Evolutionary conservation across 2,888 invertebrate species (phyloP), one percentile per base, ranked within the genome.

Genomic region (Phengaris arion): DNA sequence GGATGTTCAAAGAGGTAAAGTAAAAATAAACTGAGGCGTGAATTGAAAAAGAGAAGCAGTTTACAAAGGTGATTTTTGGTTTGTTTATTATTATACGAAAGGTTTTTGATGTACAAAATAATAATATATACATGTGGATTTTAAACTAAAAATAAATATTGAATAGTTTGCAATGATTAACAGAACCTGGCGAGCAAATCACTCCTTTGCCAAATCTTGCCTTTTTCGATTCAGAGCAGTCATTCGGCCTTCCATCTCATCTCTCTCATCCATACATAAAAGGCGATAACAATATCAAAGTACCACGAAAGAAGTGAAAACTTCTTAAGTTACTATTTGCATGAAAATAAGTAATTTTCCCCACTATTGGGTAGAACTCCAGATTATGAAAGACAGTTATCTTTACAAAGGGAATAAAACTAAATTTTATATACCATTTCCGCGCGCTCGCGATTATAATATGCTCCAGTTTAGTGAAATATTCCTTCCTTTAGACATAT

Each of bases 401-500:
- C 8, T 45, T 52, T 69, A 75, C 55, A 48, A 70, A 70, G 52
- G 52, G 51, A 70, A 70, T 70, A 13, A 51, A 52, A 55, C 2
- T 12, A 55, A 55, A 55, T 45, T 46, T 57, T 12, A 75, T 51
- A 74, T 45, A 46, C 3, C 15, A 6, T 75, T 75, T 75, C 75
- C 74, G 46, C 10, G 13, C 74, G 75, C 54, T 64, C 68, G 52
- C 55, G 13, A 45, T 69, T 69, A 57, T 75, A 75, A 69, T 75
- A 80, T 80, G 79, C 81, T 84, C 82, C 79, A 83, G 80, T 82
- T 86, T 84, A 81, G 85, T 81, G 84, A 82, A 83, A 83, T 82
- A 80, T 81, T 80, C 80, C 83, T 88, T 89, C 89, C 89, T 81
- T 85, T 85, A 83, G 83, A 82, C 86, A 86, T 89, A 88, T 84